Base-by-base conservation (phyloP, 1,140 invertebrate species). In the Ceratosolen solmsi region DNA sequence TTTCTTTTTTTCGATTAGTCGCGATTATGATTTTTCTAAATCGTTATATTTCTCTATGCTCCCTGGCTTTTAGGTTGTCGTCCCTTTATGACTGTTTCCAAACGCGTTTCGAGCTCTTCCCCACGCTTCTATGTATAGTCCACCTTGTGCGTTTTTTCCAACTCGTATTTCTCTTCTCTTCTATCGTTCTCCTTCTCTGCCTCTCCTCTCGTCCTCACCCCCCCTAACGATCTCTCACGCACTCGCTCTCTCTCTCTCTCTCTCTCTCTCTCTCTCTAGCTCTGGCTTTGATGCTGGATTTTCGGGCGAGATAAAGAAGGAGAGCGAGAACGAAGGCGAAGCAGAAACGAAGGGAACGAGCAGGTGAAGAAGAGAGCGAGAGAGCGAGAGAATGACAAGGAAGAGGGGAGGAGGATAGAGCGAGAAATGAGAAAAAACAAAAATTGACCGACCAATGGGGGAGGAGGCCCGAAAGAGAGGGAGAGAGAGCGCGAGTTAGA, bases 401-500 rank as follows among this genome's bases (percentile, higher is more conserved):
- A 72, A 22, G 54, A 60, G 68, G 56, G 56, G 25, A 27, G n/a
- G 51, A 78, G 56, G 20, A 74, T 49, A 65, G 58, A 78, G 71
- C 51, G 71, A 83, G 80, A 83, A 84, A 83, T 82, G 83, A 85
- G 84, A 85, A 82, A 82, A 87, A 83, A 86, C 54, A 87, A 86
- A 87, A 85, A 86, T 85, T 54, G 78, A 41, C 82, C 84, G 84
- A 86, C 89, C 89, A 89, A 89, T 89, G 84, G 84, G 85, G 87
- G 73, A 84, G 77, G 84, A 85, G 84, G 85, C 11, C 0, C 20
- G 5, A 68, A 38, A 15, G 77, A 60, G 82, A 83, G 85, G n/a
- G 54, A 84, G 81, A 17, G 36, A 80, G 71, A 72, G 41, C 76
- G 58, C 11, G 51, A 71, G 51, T 22, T 5, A 49, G 49, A 30